These are phyloP conservation scores for Pseudoatta argentina DNA, from an alignment of 1,140 invertebrate species.

Conservation along the genomic window DNA sequence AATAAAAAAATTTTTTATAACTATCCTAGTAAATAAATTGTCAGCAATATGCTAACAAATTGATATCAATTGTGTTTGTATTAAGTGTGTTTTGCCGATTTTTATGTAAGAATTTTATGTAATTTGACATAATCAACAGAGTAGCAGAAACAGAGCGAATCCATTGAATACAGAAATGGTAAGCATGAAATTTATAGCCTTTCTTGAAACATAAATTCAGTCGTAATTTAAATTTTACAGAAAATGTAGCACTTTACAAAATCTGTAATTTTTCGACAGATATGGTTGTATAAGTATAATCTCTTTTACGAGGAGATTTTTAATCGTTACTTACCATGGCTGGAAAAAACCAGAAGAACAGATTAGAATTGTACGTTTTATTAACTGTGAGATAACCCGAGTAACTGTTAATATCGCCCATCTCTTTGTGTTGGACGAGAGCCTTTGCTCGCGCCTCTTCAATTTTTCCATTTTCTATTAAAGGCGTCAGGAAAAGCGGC, in stretches of 20 bases:
- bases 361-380: constrained; percentile 91
- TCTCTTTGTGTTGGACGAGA: constrained; percentile 81
- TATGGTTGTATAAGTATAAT: neutral
- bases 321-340: constrained; percentile 84
- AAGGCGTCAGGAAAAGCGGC: constrained; percentile 90
- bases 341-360: constrained; percentile 97
- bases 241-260: neutral
- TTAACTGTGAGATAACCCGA: constrained; percentile 92
- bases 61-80: neutral
- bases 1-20: neutral
- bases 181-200: neutral
- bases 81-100: neutral
- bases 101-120: neutral
- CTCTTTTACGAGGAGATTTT: neutral
- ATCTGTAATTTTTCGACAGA: neutral
- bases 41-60: neutral
- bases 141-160: neutral
- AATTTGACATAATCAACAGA: neutral
- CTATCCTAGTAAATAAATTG: neutral
- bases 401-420: constrained; percentile 86
- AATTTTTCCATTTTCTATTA: constrained; percentile 88
- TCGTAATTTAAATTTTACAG: too few species aligned
- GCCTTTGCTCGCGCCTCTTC: constrained; percentile 85
- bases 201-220: neutral
- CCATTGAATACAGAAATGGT: neutral